phyloP scores from a whole-genome alignment of 2,113 vertebrate genomes.

The Triplophysa rosa region DNA sequence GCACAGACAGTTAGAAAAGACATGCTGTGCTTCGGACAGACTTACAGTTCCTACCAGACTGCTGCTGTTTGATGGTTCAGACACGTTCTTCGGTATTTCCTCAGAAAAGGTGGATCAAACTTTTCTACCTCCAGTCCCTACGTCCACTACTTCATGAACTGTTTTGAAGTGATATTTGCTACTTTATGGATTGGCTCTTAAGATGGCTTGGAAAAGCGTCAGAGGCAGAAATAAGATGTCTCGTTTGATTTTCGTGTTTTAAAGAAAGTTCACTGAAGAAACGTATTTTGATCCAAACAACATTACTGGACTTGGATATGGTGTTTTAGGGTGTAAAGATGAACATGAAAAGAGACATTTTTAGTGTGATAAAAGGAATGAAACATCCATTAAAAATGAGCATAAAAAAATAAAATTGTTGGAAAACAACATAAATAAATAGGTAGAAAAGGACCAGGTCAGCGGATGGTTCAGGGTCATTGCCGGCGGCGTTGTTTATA shows the following conservation, averaged over 20 bases:
- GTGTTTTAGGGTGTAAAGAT: slow-evolving; percentile 4
- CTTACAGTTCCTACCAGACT: slow-evolving; percentile 8
- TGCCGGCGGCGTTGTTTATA: slow-evolving; percentile 51
- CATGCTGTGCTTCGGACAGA: slow-evolving; percentile 68
- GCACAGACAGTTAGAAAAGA: slow-evolving; percentile 58
- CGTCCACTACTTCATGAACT: not conserved
- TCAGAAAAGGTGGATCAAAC: slow-evolving; percentile 19
- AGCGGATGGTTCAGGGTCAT: slow-evolving; percentile 37
- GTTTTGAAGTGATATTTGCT: slow-evolving; percentile 37
- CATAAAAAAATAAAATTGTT: slow-evolving; percentile 37
- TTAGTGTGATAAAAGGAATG: not conserved
- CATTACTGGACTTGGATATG: not conserved
- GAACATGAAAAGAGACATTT: slow-evolving; percentile 27
- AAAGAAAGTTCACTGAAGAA: not conserved
- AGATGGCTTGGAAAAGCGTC: slow-evolving; percentile 25
- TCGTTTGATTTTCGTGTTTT: slow-evolving; percentile 12
- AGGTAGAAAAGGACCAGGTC: slow-evolving; percentile 36
- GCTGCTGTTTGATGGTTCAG: slow-evolving; percentile 19
- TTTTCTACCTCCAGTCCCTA: slow-evolving; percentile 20
- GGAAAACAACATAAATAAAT: slow-evolving; percentile 39
- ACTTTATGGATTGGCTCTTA: slow-evolving; percentile 30
- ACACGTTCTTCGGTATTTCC: not conserved
- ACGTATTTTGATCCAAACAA: not conserved
- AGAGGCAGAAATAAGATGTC: slow-evolving; percentile 27
- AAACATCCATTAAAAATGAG: slow-evolving; percentile 10